Conservation (phyloP, 2,888 invertebrate genomes). For the Folsomia candida region DNA sequence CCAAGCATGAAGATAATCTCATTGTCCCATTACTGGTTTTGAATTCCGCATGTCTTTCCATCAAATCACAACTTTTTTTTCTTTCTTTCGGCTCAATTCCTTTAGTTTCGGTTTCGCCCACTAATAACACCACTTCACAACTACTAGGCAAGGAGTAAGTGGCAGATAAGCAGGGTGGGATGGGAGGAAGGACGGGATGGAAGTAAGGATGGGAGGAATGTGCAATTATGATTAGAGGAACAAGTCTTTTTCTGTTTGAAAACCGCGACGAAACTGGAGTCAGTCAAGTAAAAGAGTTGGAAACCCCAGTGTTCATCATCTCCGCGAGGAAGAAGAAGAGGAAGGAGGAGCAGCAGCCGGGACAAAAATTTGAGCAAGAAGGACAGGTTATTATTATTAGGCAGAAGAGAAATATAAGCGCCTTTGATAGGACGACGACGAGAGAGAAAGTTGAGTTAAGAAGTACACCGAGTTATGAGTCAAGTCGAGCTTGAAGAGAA, state of each 20-base stretch:
- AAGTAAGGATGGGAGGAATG: no score
- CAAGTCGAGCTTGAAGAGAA: conserved; percentile 3
- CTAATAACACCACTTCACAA: no score
- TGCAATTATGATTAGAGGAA: neutral
- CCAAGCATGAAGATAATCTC: neutral
- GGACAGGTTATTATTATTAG: neutral
- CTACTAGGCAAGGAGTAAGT: neutral
- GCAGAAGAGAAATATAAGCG: neutral
- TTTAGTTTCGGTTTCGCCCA: neutral
- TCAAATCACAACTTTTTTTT: neutral
- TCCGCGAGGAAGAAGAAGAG: no score
- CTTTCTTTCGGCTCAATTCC: neutral
- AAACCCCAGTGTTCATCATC: neutral
- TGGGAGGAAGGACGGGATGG: neutral
- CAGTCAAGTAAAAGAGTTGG: neutral
- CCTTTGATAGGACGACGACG: neutral
- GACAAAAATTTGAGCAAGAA: neutral
- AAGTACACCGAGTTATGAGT: neutral
- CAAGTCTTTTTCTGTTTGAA: neutral
- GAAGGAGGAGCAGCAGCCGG: no score
- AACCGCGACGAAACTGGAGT: neutral
- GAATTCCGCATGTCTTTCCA: no score
- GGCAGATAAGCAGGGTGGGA: neutral
- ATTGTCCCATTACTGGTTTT: neutral
- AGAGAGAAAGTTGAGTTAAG: neutral